These are phyloP conservation scores for Brachynemurus nebulosus DNA, from an alignment of 2,888 invertebrate genomes.

Conservation along the genomic window DNA sequence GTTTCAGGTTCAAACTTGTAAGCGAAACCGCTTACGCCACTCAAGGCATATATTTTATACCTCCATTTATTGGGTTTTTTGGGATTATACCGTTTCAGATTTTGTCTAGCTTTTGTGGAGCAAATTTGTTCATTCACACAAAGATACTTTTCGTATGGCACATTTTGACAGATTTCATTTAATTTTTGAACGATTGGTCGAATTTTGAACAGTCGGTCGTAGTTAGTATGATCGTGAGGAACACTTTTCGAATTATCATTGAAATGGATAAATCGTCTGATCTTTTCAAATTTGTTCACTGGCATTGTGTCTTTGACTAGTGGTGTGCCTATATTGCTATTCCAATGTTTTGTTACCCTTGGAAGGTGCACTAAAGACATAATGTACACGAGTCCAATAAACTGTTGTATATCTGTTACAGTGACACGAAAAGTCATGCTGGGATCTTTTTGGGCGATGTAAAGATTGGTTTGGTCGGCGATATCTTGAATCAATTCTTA, in stretches of 20 bases:
- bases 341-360: too few relatives aligned
- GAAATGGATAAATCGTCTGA: too few relatives aligned
- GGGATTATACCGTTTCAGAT: slow-evolving; percentile 15
- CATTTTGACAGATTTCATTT: background rate
- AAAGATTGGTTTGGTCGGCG: background rate
- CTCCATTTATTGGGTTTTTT: slow-evolving; percentile 18
- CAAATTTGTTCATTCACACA: background rate
- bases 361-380: slow-evolving; percentile 13
- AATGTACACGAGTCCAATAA: slow-evolving; percentile 12
- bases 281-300: slow-evolving; percentile 15
- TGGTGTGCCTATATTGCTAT: slow-evolving; percentile 8
- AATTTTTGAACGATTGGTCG: slow-evolving; percentile 13
- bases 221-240: background rate
- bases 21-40: slow-evolving; percentile 14
- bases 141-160: background rate
- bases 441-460: too few relatives aligned
- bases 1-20: slow-evolving; percentile 17
- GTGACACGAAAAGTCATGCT: background rate
- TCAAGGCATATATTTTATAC: slow-evolving; percentile 15
- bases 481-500: background rate
- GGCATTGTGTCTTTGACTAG: slow-evolving; percentile 13
- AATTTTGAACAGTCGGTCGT: slow-evolving; percentile 14
- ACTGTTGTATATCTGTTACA: slow-evolving; percentile 9
- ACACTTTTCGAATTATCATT: slow-evolving; percentile 12
- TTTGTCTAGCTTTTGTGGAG: slow-evolving; percentile 10